Base-by-base conservation (phyloP, 2,113 vertebrate species). In the Brachypteracias leptosomus region DNA sequence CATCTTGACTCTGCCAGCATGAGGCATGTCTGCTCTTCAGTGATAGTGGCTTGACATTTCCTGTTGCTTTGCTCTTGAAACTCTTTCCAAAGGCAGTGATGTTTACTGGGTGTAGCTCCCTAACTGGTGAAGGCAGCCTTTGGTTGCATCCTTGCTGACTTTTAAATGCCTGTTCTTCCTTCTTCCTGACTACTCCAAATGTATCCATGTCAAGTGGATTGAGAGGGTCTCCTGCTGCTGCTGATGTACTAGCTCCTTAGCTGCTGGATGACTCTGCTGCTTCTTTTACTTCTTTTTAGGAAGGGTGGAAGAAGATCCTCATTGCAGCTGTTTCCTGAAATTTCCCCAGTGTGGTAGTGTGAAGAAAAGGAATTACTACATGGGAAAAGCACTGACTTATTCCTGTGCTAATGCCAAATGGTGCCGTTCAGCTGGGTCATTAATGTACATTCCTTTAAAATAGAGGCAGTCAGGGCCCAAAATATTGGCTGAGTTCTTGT, bases 31-130 rank as follows among this genome's bases (percentile, higher is more conserved):
- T 96, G 89, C 86, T 89, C 5, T 44, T 83, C 8, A 70, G 71
- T n/a, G 93, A 95, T 89, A 92, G 68, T 59, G 61, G 44, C 78
- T 84, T 88, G 75, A 78, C n/a, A 33, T 77, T 96, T 96, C 95
- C 93, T 93, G 33, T 77, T 86, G 83, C 61, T 92, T 83, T 74
- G 55, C 82, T 72, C 51, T 65, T 59, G 38, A 76, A 88, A 36
- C 59, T 26, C 21, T 80, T 86, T 92, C 76, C 85, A 63, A 62
- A 77, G 85, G 52, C 78, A 73, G 55, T 51, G 46, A 59, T 12
- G 42, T 65, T 61, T 31, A 2, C 19, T 35, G 77, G 42, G 35
- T 52, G 42, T 5, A 88, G 68, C 57, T 97, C 72, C 66, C 11
- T 6, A 25, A 16, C 26, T 66, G 51, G 38, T 47, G n/a, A 31